Conservation (phyloP, 2,797 vertebrate genomes). For the Crocodylus rhombifer region DNA sequence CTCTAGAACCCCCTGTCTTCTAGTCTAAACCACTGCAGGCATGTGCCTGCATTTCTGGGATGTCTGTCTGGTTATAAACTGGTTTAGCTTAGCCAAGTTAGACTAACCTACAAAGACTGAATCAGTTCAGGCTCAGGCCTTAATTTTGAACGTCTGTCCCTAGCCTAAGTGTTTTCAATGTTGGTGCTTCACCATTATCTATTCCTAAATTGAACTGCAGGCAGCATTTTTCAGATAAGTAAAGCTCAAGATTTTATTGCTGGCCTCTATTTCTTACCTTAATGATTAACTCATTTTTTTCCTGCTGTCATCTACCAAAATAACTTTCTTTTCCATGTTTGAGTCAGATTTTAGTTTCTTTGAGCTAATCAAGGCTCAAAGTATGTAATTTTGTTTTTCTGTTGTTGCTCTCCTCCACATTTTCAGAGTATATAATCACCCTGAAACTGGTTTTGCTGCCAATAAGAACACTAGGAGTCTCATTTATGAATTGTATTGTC, state of each 20-base stretch:
- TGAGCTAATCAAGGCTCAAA: background rate
- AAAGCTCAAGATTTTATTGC: background rate
- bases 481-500: background rate
- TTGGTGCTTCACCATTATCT: background rate
- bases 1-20: too few relatives aligned
- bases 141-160: too few relatives aligned
- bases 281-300: background rate
- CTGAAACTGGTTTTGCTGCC: background rate
- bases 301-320: background rate
- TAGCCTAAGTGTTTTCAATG: background rate
- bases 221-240: constrained; percentile 1
- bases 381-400: background rate
- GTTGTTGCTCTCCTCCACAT: background rate
- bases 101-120: too few relatives aligned
- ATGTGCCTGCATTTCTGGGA: too few relatives aligned
- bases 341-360: background rate
- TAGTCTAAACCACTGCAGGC: too few relatives aligned
- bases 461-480: background rate
- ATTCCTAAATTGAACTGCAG: background rate
- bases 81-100: too few relatives aligned
- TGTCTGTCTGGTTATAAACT: too few relatives aligned
- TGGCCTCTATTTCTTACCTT: background rate
- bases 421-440: background rate
- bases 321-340: background rate
- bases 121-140: too few relatives aligned